phyloP scores from a whole-genome alignment of 2,888 invertebrate genomes.

The Drosophila monieri region DNA sequence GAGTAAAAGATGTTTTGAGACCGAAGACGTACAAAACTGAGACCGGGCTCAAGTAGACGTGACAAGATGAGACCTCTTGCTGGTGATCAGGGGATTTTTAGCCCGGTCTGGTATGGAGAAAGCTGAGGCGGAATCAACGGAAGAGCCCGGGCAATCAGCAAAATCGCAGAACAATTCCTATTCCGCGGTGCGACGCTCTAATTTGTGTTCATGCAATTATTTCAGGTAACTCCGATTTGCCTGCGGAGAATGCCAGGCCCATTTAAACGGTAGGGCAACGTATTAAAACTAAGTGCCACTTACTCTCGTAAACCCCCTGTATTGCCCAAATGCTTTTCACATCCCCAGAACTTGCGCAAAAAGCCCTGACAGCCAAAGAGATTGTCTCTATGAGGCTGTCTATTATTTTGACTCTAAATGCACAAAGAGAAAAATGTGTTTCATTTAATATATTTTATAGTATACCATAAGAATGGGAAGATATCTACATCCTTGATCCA shows the following conservation, averaged over 20 bases:
- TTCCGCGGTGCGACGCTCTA: constrained; percentile 61
- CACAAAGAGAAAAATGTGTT: constrained; percentile 3
- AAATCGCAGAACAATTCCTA: constrained; percentile 67
- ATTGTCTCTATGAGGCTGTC: constrained; percentile 21
- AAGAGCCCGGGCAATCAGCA: constrained; percentile 19
- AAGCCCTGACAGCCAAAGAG: constrained; percentile 51
- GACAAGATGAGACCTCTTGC: constrained; percentile 36
- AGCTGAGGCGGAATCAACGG: constrained; percentile 62
- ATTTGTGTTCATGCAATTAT: constrained; percentile 76
- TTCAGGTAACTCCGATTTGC: constrained; percentile 71
- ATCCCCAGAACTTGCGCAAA: constrained; percentile 49
- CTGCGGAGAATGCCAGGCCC: constrained; percentile 52
- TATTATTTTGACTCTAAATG: background rate
- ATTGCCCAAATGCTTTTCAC: constrained; percentile 46
- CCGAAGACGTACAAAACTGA: background rate
- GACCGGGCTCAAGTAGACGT: constrained; percentile 59
- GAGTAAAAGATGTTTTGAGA: background rate
- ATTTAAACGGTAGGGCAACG: constrained; percentile 72
- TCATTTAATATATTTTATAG: background rate
- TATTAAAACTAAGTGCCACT: constrained; percentile 79
- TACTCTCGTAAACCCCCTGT: constrained; percentile 26
- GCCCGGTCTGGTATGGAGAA: constrained; percentile 55
- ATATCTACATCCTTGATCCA: no score
- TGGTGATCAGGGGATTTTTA: constrained; percentile 15
- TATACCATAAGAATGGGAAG: no score